These are phyloP conservation scores for Noctua comes DNA, from an alignment of 2,888 invertebrate species.

Conservation along the genomic window DNA sequence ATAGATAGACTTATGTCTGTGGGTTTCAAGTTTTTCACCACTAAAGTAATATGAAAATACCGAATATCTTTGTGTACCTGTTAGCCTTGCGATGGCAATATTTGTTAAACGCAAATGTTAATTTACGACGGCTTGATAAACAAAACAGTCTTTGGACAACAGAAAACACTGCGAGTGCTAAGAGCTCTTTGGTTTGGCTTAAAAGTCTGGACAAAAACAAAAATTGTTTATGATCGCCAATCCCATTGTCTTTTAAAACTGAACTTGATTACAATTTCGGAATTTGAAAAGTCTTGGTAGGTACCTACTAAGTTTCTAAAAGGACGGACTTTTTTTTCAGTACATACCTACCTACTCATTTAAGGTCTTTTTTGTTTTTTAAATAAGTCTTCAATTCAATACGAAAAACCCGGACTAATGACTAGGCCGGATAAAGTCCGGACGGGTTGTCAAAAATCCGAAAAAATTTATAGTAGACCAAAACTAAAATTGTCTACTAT, in stretches of 20 bases:
- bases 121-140: constrained; percentile 71
- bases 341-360: not conserved
- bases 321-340: not conserved
- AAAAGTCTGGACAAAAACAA: constrained; percentile 64
- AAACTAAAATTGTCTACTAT: constrained; percentile 61
- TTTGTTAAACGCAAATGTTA: constrained; percentile 81
- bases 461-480: not conserved
- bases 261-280: not conserved
- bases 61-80: constrained; percentile 63
- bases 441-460: not conserved
- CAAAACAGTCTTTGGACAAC: constrained; percentile 67
- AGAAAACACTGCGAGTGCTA: constrained; percentile 74
- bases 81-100: constrained; percentile 74
- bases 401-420: not conserved
- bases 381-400: not conserved
- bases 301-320: too few relatives aligned
- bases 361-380: not conserved
- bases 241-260: constrained; percentile 40
- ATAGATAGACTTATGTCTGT: too few relatives aligned
- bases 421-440: not conserved
- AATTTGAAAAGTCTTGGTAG: not conserved
- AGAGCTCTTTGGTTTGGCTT: constrained; percentile 74
- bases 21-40: constrained; percentile 45
- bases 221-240: constrained; percentile 66
- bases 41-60: constrained; percentile 41